Evolutionary conservation across 2,888 invertebrate species (phyloP), one percentile per base, ranked within the genome.

Genomic region (Eucriotettix oculatus): DNA sequence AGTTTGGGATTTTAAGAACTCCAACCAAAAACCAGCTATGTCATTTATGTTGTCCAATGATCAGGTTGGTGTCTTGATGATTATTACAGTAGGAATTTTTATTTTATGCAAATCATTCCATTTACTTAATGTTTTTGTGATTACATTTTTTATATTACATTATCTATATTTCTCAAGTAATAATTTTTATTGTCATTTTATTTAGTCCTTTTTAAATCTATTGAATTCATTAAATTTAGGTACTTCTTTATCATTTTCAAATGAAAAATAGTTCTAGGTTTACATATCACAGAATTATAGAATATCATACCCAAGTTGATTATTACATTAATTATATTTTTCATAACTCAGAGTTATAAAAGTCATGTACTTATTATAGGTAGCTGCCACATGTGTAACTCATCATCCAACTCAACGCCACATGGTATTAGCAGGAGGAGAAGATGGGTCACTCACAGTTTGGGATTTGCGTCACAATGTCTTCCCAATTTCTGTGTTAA

Each of bases 371-470:
- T 9, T 61, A 58, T 57, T 57, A 63, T 83, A 82, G 74, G 78
- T 81, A 63, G 85, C 83, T 57, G 86, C 87, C 0, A 87, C 85
- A 1, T 85, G 87, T 69, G 77, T 94, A 56, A 79, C 85, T 16
- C 83, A 83, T 66, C 93, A 95, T 73, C 94, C 94, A 0, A 90
- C 89, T 12, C 93, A 95, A 69, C 83, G 86, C 0, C 92, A 95
- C 70, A 83, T 94, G 43, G 78, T 85, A 16, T 78, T 92, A 0
- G 89, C 90, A 1, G 95, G 94, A 42, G 87, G 87, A 62, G 89
- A 91, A 68, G 89, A 91, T 65, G 94, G 94, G 0, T 82, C 88
- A 1, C 73, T 95, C 42, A 89, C 90, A 0, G 83, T 93, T 1
- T 95, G 94, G 93, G 95, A 95, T 73, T 75, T 95, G 64, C 78